Conservation (phyloP, 2,113 vertebrate genomes). For the Lepus europaeus region DNA sequence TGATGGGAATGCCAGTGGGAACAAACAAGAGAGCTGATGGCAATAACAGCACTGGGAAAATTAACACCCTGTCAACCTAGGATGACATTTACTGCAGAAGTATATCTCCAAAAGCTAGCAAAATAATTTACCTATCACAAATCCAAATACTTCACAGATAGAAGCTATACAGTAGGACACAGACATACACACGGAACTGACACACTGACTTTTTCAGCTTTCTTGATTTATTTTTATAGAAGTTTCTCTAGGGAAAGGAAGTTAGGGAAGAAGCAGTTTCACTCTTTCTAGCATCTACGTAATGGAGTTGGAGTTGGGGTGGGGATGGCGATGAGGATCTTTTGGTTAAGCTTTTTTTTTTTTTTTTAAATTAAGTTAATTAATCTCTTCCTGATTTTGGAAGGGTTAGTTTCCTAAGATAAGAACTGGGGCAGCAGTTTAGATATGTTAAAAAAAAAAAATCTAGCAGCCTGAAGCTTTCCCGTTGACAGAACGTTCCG, state of each 20-base stretch:
- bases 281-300: slow-evolving; percentile 68
- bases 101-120: neutral
- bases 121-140: slow-evolving; percentile 12
- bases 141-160: slow-evolving; percentile 45
- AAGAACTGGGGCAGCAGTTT: slow-evolving; percentile 81
- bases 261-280: slow-evolving; percentile 60
- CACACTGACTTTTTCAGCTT: slow-evolving; percentile 49
- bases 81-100: neutral
- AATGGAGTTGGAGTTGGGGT: slow-evolving; percentile 62
- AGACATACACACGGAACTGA: slow-evolving; percentile 62
- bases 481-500: slow-evolving; percentile 74
- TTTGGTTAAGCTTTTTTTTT: slow-evolving; percentile 69
- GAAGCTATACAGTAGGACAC: slow-evolving; percentile 51
- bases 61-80: slow-evolving; percentile 30
- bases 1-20: slow-evolving; percentile 22
- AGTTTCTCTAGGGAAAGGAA: slow-evolving; percentile 70
- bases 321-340: slow-evolving; percentile 47
- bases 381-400: slow-evolving; percentile 75
- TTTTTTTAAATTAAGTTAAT: slow-evolving; percentile 66
- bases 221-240: slow-evolving; percentile 65
- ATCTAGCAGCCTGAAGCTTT: slow-evolving; percentile 77
- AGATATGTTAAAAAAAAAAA: slow-evolving; percentile 71
- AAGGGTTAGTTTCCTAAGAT: slow-evolving; percentile 80
- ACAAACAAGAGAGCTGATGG: slow-evolving; percentile 44
- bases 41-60: slow-evolving; percentile 3